Evolutionary conservation across 2,888 invertebrate genomes (phyloP).

Genomic region (Baccha elongata): DNA sequence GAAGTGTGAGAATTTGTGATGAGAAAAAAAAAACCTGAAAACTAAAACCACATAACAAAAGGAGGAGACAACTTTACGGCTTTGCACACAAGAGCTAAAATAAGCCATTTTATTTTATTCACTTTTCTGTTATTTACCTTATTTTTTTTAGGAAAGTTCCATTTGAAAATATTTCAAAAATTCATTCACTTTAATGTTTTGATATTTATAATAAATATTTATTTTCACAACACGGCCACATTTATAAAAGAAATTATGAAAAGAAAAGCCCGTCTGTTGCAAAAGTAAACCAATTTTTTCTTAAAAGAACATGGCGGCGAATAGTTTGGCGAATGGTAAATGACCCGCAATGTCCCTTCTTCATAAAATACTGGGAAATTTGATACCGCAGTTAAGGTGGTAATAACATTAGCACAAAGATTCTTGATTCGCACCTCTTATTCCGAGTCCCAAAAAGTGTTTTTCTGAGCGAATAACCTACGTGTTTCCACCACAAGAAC

Average conservation of each 20-base stretch:
- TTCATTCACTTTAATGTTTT: constrained; percentile 20
- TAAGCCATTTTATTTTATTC: background rate
- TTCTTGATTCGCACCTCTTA: too few relatives aligned
- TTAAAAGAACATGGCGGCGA: constrained; percentile 69
- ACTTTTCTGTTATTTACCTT: constrained; percentile 48
- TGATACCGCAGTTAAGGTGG: background rate
- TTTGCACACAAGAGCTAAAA: constrained; percentile 9
- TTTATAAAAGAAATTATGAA: constrained; percentile 46
- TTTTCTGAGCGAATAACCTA: too few relatives aligned
- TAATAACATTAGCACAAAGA: too few relatives aligned
- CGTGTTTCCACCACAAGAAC: too few relatives aligned
- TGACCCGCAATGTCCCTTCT: constrained; percentile 32
- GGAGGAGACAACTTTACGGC: constrained; percentile 26
- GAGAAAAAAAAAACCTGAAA: background rate
- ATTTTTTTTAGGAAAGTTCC: constrained; percentile 25
- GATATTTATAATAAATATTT: background rate
- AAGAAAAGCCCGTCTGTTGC: constrained; percentile 52
- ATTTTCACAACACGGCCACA: constrained; percentile 34
- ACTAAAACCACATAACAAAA: constrained; percentile 25
- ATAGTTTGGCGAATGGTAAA: constrained; percentile 54
- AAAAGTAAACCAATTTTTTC: constrained; percentile 49
- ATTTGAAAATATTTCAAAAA: constrained; percentile 2
- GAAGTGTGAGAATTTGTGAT: background rate
- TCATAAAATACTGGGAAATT: constrained; percentile 57
- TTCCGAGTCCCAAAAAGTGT: too few relatives aligned